phyloP scores from a whole-genome alignment of 1,140 invertebrate genomes.

The Geopemphigus sp. region DNA sequence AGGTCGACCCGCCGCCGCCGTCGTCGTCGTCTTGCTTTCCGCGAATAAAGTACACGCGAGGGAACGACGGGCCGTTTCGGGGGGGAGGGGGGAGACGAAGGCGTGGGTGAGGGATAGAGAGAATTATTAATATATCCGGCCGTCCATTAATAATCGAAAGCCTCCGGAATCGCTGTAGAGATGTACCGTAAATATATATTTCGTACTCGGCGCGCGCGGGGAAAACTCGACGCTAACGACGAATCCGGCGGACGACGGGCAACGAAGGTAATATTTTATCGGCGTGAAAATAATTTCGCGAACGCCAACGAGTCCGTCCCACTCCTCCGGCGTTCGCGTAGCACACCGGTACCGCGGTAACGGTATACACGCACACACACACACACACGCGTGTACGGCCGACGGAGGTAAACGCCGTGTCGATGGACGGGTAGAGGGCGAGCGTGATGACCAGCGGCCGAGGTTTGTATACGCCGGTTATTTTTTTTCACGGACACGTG shows the following conservation, averaged over 20 bases:
- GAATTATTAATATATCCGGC: slow-evolving; percentile 17
- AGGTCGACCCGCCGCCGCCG: no score
- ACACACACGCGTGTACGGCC: no score
- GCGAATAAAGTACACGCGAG: not conserved
- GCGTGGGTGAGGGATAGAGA: not conserved
- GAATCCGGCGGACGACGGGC: not conserved
- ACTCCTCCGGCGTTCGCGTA: no score
- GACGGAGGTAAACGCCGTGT: no score
- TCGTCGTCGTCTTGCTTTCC: slow-evolving; percentile 11
- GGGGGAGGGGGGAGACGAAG: no score
- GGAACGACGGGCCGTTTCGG: no score
- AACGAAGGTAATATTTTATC: slow-evolving; percentile 35
- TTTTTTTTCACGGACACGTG: not conserved
- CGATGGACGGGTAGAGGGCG: no score
- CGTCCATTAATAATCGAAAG: slow-evolving; percentile 19
- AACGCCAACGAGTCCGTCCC: no score
- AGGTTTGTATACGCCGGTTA: no score
- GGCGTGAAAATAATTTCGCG: slow-evolving; percentile 16
- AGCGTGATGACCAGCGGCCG: no score
- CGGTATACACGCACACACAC: not conserved
- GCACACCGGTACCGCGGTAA: not conserved
- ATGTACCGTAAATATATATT: no score
- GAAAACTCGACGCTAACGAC: not conserved
- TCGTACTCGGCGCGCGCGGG: no score
- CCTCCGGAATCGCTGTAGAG: not conserved